phyloP scores from a whole-genome alignment of 2,888 invertebrate genomes.

The Villa cingulata region DNA sequence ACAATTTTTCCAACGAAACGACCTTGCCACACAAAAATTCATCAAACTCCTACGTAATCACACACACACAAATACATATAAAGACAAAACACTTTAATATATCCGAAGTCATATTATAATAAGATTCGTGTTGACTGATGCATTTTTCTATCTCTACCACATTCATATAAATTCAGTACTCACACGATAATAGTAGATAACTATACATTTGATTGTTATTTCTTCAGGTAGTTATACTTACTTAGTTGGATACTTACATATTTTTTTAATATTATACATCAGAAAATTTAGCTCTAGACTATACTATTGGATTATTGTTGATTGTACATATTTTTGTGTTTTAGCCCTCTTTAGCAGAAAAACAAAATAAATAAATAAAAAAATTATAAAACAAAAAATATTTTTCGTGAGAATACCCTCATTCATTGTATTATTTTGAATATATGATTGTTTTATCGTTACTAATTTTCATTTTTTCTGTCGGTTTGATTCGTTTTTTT shows the following conservation, averaged over 20 bases:
- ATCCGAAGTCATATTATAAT: too few relatives aligned
- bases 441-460: slow-evolving; percentile 4
- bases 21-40: slow-evolving; percentile 9
- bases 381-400: too few relatives aligned
- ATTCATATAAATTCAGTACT: background rate
- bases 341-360: background rate
- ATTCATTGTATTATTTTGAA: slow-evolving; percentile 5
- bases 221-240: too few relatives aligned
- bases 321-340: too few relatives aligned
- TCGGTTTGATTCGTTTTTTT: slow-evolving; percentile 1
- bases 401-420: slow-evolving; percentile 7
- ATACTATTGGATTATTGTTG: too few relatives aligned
- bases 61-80: too few relatives aligned
- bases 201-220: too few relatives aligned
- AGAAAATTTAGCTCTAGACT: too few relatives aligned
- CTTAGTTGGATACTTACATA: too few relatives aligned
- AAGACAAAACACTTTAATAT: too few relatives aligned
- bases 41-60: slow-evolving; percentile 1
- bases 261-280: too few relatives aligned
- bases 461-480: background rate
- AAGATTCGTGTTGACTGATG: background rate
- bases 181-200: too few relatives aligned
- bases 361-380: background rate
- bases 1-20: slow-evolving; percentile 6
- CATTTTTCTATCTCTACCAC: background rate